Base-by-base conservation (phyloP, 2,113 vertebrate species). In the Polyodon spathula region DNA sequence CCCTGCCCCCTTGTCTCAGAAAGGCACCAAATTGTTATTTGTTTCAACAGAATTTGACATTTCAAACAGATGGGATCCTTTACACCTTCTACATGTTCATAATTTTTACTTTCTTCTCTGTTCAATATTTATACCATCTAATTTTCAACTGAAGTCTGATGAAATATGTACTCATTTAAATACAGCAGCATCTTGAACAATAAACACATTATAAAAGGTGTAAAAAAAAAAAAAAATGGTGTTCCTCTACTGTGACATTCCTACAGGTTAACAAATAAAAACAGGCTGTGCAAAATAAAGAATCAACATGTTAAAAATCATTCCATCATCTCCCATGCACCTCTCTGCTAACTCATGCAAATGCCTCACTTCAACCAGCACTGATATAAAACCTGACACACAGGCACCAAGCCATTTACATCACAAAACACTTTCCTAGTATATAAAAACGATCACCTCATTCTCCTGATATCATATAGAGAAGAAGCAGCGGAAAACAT, bases 391-490 rank as follows among this genome's bases (percentile, higher is more conserved):
- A 72, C 42, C 66, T 60, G 58, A 65, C 54, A 58, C 12, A 6
- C 53, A 17, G 4, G 41, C 3, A 41, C 14, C 62, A 77, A 59
- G 71, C 70, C 60, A 72, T 75, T 72, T 66, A 80, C 64, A 78
- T 71, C 58, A 72, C 61, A 78, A 71, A 65, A 57, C 50, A 27
- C 37, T 40, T 39, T 40, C 40, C 53, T 54, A 54, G 43, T 73
- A 83, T 71, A 70, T 66, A 81, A 53, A 76, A 85, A 79, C 76
- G 63, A 80, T 97, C 93, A 98, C 96, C 96, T 97, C 89, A 69
- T 95, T 85, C 71, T 97, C 96, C 96, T 97, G 85, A 84, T 72
- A 68, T 65, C 69, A 76, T 54, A 89, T 70, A 80, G 74, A 84
- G 76, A 79, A 76, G 74, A 80, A 73, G 64, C 48, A 37, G 63